phyloP scores from a whole-genome alignment of 2,888 invertebrate species.

The Xylocampa areola region DNA sequence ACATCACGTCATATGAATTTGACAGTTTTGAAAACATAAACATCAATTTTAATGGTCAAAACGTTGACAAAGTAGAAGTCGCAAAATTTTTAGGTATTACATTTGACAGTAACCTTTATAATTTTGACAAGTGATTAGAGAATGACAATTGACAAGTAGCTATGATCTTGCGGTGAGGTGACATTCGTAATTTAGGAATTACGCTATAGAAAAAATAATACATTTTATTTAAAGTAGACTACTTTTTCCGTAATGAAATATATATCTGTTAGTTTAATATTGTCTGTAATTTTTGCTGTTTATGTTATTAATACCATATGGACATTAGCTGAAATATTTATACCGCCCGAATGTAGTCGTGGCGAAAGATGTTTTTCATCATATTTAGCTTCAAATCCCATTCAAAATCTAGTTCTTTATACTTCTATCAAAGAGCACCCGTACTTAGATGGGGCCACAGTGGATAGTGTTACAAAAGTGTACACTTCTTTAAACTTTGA shows the following conservation, averaged over 20 bases:
- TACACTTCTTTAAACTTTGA: constrained; percentile 91
- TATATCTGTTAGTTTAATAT: constrained; percentile 91
- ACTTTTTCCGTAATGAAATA: constrained; percentile 75
- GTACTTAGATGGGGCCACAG: constrained; percentile 81
- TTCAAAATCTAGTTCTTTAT: constrained; percentile 92
- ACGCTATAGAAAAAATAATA: constrained; percentile 3
- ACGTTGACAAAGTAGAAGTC: no score
- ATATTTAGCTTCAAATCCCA: constrained; percentile 91
- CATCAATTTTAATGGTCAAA: no score
- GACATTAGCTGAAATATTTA: constrained; percentile 93
- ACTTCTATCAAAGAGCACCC: constrained; percentile 91
- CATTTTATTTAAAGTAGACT: constrained; percentile 12
- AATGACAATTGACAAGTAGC: no score
- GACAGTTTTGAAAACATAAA: no score
- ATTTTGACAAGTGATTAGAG: no score
- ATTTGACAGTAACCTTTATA: no score
- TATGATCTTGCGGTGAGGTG: no score
- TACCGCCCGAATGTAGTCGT: constrained; percentile 91
- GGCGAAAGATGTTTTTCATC: constrained; percentile 92
- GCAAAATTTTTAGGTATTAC: no score
- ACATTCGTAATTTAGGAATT: no score
- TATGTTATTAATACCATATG: constrained; percentile 94
- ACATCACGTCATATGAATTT: no score
- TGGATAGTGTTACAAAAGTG: constrained; percentile 87
- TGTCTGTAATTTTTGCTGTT: constrained; percentile 91